Conservation (phyloP, 2,888 invertebrate species). For the Drosophila melanosoma region DNA sequence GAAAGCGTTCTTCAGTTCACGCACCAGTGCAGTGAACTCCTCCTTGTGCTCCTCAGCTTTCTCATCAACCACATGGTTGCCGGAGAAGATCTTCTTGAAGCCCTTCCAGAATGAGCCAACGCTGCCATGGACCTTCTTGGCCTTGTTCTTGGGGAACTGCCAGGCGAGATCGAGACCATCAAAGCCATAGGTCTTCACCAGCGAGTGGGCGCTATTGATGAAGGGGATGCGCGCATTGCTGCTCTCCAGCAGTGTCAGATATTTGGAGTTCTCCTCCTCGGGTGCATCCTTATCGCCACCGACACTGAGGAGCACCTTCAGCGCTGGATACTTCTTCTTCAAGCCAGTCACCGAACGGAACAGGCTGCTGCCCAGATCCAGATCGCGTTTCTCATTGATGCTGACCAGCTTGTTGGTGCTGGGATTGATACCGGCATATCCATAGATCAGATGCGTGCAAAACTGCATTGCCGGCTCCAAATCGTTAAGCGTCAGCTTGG, state of each 20-base stretch:
- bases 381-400: slow-evolving; percentile 90
- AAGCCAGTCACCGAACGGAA: slow-evolving; percentile 90
- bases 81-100: slow-evolving; percentile 90
- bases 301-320: slow-evolving; percentile 90
- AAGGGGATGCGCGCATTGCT: slow-evolving; percentile 90
- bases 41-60: slow-evolving; percentile 93
- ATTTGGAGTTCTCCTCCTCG: slow-evolving; percentile 88
- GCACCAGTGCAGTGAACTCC: slow-evolving; percentile 91
- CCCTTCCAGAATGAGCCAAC: slow-evolving; percentile 90
- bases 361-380: slow-evolving; percentile 90
- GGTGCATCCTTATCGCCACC: slow-evolving; percentile 91
- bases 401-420: slow-evolving; percentile 89
- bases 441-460: slow-evolving; percentile 92
- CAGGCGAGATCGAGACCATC: slow-evolving; percentile 95
- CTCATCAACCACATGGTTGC: slow-evolving; percentile 90
- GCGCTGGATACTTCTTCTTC: slow-evolving; percentile 89
- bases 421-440: slow-evolving; percentile 90
- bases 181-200: slow-evolving; percentile 92
- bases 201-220: slow-evolving; percentile 90
- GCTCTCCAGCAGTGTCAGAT: slow-evolving; percentile 90
- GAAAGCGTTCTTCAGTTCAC: slow-evolving; percentile 90
- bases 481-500: slow-evolving; percentile 90
- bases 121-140: slow-evolving; percentile 90
- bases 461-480: slow-evolving; percentile 90
- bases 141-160: slow-evolving; percentile 92